Base-by-base conservation (phyloP, 2,113 vertebrate genomes). In the Mesoclemmys tuberculata region DNA sequence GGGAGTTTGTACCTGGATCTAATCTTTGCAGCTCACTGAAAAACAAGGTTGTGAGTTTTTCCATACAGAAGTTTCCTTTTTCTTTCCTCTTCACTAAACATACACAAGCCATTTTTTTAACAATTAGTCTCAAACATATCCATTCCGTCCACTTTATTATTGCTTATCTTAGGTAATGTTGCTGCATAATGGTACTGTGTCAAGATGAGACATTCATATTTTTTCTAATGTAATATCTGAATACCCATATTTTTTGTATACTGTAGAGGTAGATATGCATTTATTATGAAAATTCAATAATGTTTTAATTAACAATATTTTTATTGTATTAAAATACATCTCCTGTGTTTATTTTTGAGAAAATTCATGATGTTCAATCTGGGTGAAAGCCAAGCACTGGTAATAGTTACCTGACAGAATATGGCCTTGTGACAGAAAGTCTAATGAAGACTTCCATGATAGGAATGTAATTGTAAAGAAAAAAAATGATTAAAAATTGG, bases 391-490 rank as follows among this genome's bases (percentile, higher is more conserved):
- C 88, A 92, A 93, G 94, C 80, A n/a, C 49, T 94, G 79, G 80
- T 88, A 92, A 92, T 85, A 93, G 94, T 95, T 96, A 94, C 95
- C 92, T 97, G 85, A 95, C 90, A 95, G 77, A 94, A 97, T 97
- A 90, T 31, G 24, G 74, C 41, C 96, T 71, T 16, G 90, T 95
- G 97, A 97, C 96, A 95, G 95, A 97, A 94, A 61, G 87, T 97
- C 96, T 97, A 97, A 98, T 96, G 93, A 97, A 98, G 98, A 98
- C 97, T 96, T 97, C 94, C 93, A 96, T 97, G 98, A 98, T 97
- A 96, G 95, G 94, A 96, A 97, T 96, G 93, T 96, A 98, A 98
- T 97, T 98, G 97, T 98, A 81, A 96, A 96, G 94, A 90, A 95
- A 97, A 96, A 92, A 95, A 97, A 94, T 46, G 89, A 96, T 98